These are phyloP conservation scores for Montipora capricornis DNA, from an alignment of 64 coral and sea anemone species.

Conservation along the genomic window DNA sequence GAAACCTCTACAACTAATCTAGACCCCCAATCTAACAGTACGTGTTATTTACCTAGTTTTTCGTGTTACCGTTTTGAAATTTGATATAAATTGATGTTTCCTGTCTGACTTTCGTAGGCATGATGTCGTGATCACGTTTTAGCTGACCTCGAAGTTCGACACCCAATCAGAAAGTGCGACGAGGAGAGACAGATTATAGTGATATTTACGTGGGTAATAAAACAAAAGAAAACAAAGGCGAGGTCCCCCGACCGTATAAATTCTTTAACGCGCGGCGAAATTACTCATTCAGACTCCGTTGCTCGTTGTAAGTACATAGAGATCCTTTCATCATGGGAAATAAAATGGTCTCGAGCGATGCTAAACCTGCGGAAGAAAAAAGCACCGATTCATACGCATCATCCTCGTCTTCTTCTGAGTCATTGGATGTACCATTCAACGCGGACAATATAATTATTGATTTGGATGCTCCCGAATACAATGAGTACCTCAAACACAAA, in stretches of 20 bases:
- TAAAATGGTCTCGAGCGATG: background rate
- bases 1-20: too few species aligned
- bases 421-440: background rate
- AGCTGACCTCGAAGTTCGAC: slow-evolving; percentile 15
- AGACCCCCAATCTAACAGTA: background rate
- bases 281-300: slow-evolving; percentile 6
- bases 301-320: background rate
- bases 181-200: background rate
- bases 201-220: slow-evolving; percentile 7
- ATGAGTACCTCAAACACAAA: slow-evolving; percentile 17
- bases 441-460: slow-evolving; percentile 11
- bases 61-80: background rate
- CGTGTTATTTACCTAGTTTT: slow-evolving; percentile 10
- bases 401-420: background rate
- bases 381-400: background rate
- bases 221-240: slow-evolving; percentile 34
- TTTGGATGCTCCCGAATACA: slow-evolving; percentile 34
- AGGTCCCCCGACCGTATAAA: slow-evolving; percentile 12
- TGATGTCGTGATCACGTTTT: background rate
- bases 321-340: slow-evolving; percentile 1
- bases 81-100: background rate
- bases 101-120: background rate
- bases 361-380: background rate
- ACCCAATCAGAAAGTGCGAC: slow-evolving; percentile 7
- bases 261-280: background rate